Evolutionary conservation across 2,888 invertebrate species (phyloP), one percentile per base, ranked within the genome.

Genomic region (Brenthis ino): DNA sequence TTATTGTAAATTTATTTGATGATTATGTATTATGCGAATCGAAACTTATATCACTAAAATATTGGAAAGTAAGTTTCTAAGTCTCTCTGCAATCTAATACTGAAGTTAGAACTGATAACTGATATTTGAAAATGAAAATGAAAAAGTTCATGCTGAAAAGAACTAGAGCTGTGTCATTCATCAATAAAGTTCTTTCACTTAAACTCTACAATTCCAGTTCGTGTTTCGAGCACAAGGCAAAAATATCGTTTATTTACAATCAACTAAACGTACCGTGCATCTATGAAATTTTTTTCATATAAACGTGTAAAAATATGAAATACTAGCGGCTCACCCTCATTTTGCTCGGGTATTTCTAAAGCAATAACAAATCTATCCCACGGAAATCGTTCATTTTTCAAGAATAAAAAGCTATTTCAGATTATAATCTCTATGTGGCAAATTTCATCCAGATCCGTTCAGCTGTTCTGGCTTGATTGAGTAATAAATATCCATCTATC

Each of bases 161-260:
- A 60, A 50, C 50, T 48, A 48, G 48, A 43, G 37, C 37, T 28
- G 50, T 58, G 58, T 50, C 60, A 50, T 50, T 60, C 50, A 60
- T 60, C 60, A 60, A 50, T 50, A 28, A 60, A 60, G 50, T 60
- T 60, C 33, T 16, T 60, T 60, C 60, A 12, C 16, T 58, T 58
- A 28, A 60, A 60, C 50, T 60, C 48, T 43, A 60, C 48, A 60
- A 28, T 50, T 33, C 33, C 33, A 33, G 28, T 16, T 50, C 50
- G 33, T 50, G 50, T 60, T 33, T 60, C 60, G 60, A 60, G 28
- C 60, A 50, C 28, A 16, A 33, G 16, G 13, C 60, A 60, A 60
- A 60, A 60, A 60, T 60, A 60, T 58, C 58, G 28, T 58, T n/a
- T 58, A 6, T 12, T 3, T 54, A 12, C 28, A 33, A 33, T 6